These are phyloP conservation scores for Yponomeuta malinellus DNA, from an alignment of 2,888 invertebrate genomes.

Conservation along the genomic window DNA sequence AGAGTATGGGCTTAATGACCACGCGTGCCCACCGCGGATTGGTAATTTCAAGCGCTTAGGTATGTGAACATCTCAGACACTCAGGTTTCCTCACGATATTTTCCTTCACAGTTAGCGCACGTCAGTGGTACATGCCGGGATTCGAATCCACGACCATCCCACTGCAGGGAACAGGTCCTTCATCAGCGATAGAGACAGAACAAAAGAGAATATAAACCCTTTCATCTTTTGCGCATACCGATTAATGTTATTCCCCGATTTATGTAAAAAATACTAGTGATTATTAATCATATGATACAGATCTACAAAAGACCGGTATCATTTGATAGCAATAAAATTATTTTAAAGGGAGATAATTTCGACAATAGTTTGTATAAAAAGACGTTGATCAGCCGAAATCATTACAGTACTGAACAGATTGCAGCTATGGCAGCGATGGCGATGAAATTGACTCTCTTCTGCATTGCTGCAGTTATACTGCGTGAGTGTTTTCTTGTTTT, in stretches of 20 bases:
- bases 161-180: too few relatives aligned
- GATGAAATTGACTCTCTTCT: not conserved
- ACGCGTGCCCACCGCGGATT: too few relatives aligned
- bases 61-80: too few relatives aligned
- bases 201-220: too few relatives aligned
- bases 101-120: too few relatives aligned
- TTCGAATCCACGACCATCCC: too few relatives aligned
- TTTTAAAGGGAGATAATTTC: not conserved
- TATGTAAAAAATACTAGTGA: not conserved
- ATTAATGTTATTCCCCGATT: slow-evolving; percentile 4
- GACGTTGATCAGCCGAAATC: not conserved
- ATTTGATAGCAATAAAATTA: not conserved
- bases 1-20: too few relatives aligned
- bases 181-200: too few relatives aligned
- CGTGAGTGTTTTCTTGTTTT: not conserved
- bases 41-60: too few relatives aligned
- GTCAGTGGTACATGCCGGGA: too few relatives aligned
- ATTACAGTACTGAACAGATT: not conserved
- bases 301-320: not conserved
- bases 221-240: too few relatives aligned
- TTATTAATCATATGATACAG: not conserved
- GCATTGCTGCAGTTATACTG: not conserved
- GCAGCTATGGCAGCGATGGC: not conserved
- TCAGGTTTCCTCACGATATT: too few relatives aligned
- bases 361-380: not conserved